phyloP scores from a whole-genome alignment of 2,113 vertebrate genomes.

The Odobenus rosmarus region DNA sequence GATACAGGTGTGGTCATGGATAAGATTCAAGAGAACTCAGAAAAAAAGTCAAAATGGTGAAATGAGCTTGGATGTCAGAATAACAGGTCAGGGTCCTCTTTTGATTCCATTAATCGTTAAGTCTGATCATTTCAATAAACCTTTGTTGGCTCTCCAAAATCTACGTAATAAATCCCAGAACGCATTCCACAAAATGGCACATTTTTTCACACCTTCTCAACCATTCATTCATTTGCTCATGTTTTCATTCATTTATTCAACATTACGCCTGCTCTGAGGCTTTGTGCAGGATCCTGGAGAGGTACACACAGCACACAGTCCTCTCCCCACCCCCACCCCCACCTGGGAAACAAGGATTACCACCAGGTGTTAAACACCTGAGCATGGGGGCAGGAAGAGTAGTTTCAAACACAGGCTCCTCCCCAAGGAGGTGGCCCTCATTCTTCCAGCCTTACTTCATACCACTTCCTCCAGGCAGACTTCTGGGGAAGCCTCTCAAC shows the following conservation, averaged over 20 bases:
- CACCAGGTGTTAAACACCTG: neutral
- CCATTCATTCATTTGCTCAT: neutral
- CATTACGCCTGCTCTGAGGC: neutral
- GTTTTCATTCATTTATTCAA: neutral
- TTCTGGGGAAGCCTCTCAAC: neutral
- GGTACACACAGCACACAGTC: neutral
- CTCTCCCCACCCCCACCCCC: neutral
- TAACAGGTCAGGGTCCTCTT: neutral
- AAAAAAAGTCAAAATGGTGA: neutral
- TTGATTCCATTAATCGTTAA: neutral
- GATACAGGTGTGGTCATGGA: neutral
- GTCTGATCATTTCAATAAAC: neutral
- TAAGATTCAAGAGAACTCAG: neutral
- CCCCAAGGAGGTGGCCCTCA: neutral
- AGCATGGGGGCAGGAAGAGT: neutral
- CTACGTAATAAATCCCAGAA: neutral
- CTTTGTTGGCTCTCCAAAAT: neutral
- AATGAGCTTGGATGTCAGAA: neutral
- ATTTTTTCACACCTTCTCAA: neutral
- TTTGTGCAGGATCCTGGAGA: neutral
- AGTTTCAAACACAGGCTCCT: neutral
- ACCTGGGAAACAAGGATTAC: neutral
- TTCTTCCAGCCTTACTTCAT: neutral
- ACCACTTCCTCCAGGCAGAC: neutral
- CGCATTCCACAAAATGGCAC: neutral